Percentiles rank a stretch among this genome's conserved stretches.
phyloP scores from a whole-genome alignment of 2,113 vertebrate genomes.

The Megaceryle maxima region DNA sequence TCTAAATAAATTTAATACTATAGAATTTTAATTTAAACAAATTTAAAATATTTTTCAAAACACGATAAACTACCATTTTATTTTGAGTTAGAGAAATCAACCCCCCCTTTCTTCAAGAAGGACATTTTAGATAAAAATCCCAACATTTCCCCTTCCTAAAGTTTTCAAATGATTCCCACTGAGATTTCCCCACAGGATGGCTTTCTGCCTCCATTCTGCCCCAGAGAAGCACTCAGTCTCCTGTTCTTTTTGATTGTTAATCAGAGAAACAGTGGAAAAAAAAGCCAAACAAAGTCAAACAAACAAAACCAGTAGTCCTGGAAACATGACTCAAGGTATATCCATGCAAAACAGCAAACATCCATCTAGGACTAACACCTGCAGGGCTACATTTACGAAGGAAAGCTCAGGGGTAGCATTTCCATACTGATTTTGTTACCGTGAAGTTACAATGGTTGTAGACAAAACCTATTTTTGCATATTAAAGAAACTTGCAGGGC shows the following conservation, averaged over 20 bases:
- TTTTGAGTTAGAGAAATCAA: not conserved
- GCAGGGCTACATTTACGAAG: not conserved
- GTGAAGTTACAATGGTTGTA: not conserved
- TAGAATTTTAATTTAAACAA: no score
- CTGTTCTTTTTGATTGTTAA: not conserved
- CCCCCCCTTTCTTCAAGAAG: not conserved
- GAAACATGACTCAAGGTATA: not conserved
- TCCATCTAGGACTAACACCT: not conserved
- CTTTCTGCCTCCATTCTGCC: not conserved
- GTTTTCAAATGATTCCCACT: not conserved
- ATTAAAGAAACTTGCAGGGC: not conserved
- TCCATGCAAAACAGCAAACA: not conserved
- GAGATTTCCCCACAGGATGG: not conserved
- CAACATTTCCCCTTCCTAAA: not conserved
- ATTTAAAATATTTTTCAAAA: not conserved
- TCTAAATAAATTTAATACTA: no score
- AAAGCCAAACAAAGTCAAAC: not conserved
- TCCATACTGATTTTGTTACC: not conserved
- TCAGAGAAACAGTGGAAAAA: not conserved
- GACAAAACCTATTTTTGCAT: not conserved
- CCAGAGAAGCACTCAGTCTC: not conserved
- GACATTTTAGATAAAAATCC: not conserved
- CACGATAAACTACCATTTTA: not conserved
- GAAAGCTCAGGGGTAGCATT: not conserved
- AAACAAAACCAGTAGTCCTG: not conserved